phyloP scores from a whole-genome alignment of 2,113 vertebrate genomes.

The Lagopus muta region DNA sequence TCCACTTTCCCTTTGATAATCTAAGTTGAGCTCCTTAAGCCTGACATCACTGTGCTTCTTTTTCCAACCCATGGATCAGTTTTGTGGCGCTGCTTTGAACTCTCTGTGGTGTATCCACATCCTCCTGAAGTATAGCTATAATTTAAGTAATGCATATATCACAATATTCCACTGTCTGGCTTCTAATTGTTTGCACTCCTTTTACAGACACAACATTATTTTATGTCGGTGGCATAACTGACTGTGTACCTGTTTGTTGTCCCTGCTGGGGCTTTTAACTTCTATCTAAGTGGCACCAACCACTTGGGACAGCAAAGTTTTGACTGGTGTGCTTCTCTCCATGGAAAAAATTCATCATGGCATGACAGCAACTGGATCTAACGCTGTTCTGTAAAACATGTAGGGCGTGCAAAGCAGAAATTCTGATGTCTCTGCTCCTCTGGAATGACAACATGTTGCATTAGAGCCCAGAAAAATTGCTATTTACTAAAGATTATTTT shows the following conservation, averaged over 20 bases:
- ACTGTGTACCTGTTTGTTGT: not conserved
- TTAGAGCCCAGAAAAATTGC: not conserved
- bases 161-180: not conserved
- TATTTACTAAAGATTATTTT: not conserved
- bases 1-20: constrained; percentile 30
- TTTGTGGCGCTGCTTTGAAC: not conserved
- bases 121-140: not conserved
- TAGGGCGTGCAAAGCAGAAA: not conserved
- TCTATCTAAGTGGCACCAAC: not conserved
- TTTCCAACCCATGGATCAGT: not conserved
- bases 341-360: not conserved
- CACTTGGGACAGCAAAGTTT: not conserved
- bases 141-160: not conserved
- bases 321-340: not conserved
- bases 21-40: constrained; percentile 24
- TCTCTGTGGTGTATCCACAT: not conserved
- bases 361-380: not conserved
- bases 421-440: not conserved
- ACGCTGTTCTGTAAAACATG: not conserved
- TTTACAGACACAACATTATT: not conserved
- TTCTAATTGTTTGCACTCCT: not conserved
- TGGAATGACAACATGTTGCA: not conserved
- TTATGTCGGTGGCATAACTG: not conserved
- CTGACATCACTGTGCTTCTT: not conserved
- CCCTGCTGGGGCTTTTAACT: not conserved